A percentile compares a stretch with the other conserved stretches of the same genome.
Conservation (phyloP, 2,113 vertebrate genomes). For the Cricetomys ansorgei region DNA sequence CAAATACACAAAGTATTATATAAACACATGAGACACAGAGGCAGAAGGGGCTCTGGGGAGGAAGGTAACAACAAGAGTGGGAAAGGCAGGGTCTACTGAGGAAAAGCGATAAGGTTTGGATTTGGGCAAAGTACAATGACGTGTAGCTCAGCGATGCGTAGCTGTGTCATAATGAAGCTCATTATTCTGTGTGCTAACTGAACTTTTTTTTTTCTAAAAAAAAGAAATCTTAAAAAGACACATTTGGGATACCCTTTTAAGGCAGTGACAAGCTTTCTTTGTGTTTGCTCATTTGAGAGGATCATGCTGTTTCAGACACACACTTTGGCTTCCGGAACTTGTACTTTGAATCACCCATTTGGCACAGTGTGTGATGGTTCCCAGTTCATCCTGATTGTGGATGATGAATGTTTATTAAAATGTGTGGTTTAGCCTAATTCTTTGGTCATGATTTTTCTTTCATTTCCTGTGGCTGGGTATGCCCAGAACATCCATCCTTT, state of each 20-base stretch:
- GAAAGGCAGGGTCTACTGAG: neutral
- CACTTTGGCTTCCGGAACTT: conserved; percentile 7
- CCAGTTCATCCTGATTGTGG: conserved; percentile 5
- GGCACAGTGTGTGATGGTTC: conserved; percentile 29
- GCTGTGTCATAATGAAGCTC: neutral
- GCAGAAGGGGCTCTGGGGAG: neutral
- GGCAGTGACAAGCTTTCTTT: neutral
- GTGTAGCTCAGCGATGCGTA: neutral
- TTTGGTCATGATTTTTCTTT: neutral
- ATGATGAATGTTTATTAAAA: conserved; percentile 41
- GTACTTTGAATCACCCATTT: neutral
- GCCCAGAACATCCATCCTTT: conserved; percentile 3
- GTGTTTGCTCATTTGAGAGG: conserved; percentile 31
- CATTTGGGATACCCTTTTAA: neutral
- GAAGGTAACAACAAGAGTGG: neutral
- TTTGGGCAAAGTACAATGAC: no score
- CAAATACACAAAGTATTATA: neutral
- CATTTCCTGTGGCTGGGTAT: neutral
- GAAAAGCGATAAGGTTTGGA: neutral
- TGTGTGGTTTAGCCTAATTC: neutral
- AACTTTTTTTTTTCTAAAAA: neutral
- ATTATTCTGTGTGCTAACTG: neutral
- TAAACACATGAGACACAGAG: neutral
- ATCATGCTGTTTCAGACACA: neutral
- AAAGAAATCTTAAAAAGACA: neutral